Evolutionary conservation across 2,113 vertebrate genomes (phyloP).

Genomic region (Blennius ocellaris): DNA sequence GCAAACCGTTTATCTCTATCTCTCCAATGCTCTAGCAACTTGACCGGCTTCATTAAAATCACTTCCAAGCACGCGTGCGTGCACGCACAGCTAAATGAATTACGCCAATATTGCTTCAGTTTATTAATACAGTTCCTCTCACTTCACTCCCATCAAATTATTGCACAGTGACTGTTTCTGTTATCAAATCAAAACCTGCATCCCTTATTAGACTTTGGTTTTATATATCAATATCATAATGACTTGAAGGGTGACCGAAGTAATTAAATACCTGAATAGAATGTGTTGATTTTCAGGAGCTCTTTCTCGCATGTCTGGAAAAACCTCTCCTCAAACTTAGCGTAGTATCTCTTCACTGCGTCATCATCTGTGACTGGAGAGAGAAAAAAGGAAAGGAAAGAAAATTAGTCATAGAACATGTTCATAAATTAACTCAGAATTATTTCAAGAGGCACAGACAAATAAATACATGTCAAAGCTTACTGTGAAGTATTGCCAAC

Average conservation of each 20-base stretch:
- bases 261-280: conserved; percentile 93
- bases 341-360: conserved; percentile 97
- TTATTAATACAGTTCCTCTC: too few relatives aligned
- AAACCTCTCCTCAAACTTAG: conserved; percentile 99
- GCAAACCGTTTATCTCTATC: conserved; percentile 48
- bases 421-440: not conserved
- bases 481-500: not conserved
- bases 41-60: conserved; percentile 6
- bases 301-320: conserved; percentile 99
- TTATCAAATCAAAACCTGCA: not conserved
- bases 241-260: not conserved
- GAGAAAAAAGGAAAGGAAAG: conserved; percentile 17
- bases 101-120: too few relatives aligned
- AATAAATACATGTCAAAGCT: not conserved
- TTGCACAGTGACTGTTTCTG: not conserved
- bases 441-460: not conserved
- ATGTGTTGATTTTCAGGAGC: conserved; percentile 99
- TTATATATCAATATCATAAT: not conserved
- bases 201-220: conserved; percentile 1
- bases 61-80: conserved; percentile 3
- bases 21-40: conserved; percentile 10
- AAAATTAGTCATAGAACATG: not conserved
- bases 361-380: conserved; percentile 94
- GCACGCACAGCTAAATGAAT: not conserved
- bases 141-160: too few relatives aligned